phyloP scores from a whole-genome alignment of 53 echinoderm and acorn worm species.

The Hippasteria phrygiana region DNA sequence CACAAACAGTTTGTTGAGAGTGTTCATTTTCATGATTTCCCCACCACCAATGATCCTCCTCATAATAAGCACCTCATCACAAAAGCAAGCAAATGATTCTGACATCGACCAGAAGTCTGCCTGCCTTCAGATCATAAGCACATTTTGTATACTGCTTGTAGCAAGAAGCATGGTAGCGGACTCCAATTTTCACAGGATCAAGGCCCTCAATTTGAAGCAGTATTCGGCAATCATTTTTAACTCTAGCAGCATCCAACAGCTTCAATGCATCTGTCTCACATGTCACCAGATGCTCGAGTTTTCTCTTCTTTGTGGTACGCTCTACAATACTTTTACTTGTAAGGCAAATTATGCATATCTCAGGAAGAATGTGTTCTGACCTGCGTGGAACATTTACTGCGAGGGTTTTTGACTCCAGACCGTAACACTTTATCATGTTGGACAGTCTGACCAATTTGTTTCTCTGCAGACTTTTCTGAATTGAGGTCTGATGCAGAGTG shows the following conservation, averaged over 20 bases:
- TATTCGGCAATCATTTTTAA: slow-evolving; percentile 14
- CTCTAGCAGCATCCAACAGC: slow-evolving; percentile 27
- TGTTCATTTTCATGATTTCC: slow-evolving; percentile 35
- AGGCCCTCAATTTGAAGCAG: slow-evolving; percentile 38
- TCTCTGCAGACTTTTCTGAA: not conserved
- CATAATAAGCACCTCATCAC: slow-evolving; percentile 27
- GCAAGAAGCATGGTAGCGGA: slow-evolving; percentile 52
- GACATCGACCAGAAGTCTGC: slow-evolving; percentile 7
- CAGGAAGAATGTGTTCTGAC: slow-evolving; percentile 40
- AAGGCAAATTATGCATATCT: slow-evolving; percentile 32
- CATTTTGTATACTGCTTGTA: slow-evolving; percentile 42
- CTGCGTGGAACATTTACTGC: slow-evolving; percentile 15
- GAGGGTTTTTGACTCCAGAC: slow-evolving; percentile 24
- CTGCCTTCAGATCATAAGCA: slow-evolving; percentile 34
- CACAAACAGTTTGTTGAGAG: slow-evolving; percentile 21
- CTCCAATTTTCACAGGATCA: slow-evolving; percentile 46
- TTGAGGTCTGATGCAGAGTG: not conserved
- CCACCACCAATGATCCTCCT: slow-evolving; percentile 27
- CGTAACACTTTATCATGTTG: slow-evolving; percentile 3
- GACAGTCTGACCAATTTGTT: not conserved
- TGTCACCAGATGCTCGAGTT: slow-evolving; percentile 38
- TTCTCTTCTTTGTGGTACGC: not conserved
- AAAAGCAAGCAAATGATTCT: slow-evolving; percentile 31
- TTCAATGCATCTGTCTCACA: slow-evolving; percentile 48
- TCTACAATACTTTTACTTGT: slow-evolving; percentile 6